phyloP scores from a whole-genome alignment of 53 echinoderm and acorn worm genomes.

The Echinarachnius parma region DNA sequence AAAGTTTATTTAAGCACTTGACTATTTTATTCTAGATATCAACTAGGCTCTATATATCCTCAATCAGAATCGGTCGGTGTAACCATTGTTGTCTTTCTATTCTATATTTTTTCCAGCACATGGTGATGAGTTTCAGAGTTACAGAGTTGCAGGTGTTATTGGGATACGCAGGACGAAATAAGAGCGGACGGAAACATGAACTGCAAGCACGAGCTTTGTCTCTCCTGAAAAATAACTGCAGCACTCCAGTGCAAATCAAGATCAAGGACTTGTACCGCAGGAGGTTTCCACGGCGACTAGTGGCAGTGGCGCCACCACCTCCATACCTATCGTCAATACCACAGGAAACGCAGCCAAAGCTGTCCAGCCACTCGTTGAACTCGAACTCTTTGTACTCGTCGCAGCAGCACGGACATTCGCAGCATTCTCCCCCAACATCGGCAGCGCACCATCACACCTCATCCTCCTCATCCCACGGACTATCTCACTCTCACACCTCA shows the following conservation, averaged over 20 bases:
- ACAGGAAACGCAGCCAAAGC: slow-evolving; percentile 27
- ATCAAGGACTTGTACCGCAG: slow-evolving; percentile 94
- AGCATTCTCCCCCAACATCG: slow-evolving; percentile 43
- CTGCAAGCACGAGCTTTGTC: slow-evolving; percentile 88
- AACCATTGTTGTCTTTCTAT: slow-evolving; percentile 17
- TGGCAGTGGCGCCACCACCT: slow-evolving; percentile 76
- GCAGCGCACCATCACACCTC: slow-evolving; percentile 44
- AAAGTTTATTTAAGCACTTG: no score
- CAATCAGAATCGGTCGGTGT: no score
- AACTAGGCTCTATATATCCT: no score
- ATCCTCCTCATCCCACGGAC: slow-evolving; percentile 37
- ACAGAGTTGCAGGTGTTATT: slow-evolving; percentile 93
- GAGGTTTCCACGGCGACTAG: slow-evolving; percentile 82
- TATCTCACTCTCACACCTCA: slow-evolving; percentile 17
- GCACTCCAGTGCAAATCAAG: slow-evolving; percentile 96
- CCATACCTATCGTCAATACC: slow-evolving; percentile 38
- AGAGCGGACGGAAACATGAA: slow-evolving; percentile 97
- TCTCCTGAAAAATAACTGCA: slow-evolving; percentile 88
- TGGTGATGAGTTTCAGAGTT: slow-evolving; percentile 96
- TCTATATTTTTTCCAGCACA: slow-evolving; percentile 68
- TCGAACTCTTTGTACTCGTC: slow-evolving; percentile 34
- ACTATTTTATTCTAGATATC: no score
- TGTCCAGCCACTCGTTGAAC: slow-evolving; percentile 44
- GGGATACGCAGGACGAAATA: slow-evolving; percentile 95
- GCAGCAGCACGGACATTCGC: slow-evolving; percentile 35